Evolutionary conservation across 2,113 vertebrate genomes (phyloP).

Genomic region (Siphamia tubifer): DNA sequence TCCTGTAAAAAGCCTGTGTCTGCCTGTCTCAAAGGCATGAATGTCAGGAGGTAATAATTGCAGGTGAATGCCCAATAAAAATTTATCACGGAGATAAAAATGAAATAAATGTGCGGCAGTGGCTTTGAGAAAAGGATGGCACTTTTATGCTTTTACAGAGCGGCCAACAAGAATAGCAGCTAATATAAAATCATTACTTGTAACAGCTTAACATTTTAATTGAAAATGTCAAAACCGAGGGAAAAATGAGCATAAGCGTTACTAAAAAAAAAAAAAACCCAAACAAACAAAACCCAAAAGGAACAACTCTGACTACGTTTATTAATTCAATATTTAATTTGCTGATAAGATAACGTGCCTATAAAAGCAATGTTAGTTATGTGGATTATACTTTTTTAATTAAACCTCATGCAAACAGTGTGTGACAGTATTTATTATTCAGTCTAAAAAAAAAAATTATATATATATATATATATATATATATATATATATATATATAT

Average conservation of each 20-base stretch:
- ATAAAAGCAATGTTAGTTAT: not conserved
- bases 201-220: constrained; percentile 33
- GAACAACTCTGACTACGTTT: not conserved
- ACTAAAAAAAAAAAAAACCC: not conserved
- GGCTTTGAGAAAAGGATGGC: constrained; percentile 9
- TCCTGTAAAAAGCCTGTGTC: constrained; percentile 71
- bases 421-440: not conserved
- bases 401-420: not conserved
- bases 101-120: constrained; percentile 12
- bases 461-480: too few relatives aligned
- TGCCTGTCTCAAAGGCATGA: constrained; percentile 49
- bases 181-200: not conserved
- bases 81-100: constrained; percentile 61
- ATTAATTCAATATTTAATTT: not conserved
- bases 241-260: constrained; percentile 1
- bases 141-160: constrained; percentile 38
- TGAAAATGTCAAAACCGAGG: constrained; percentile 43
- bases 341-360: not conserved
- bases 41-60: constrained; percentile 63
- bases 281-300: not conserved
- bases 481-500: too few relatives aligned
- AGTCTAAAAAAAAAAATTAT: not conserved
- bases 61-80: constrained; percentile 47
- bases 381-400: not conserved
- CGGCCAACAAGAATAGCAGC: constrained; percentile 21